Evolutionary conservation across 2,888 invertebrate species (phyloP), one percentile per base, ranked within the genome.

Genomic region (Malacosoma neustria): DNA sequence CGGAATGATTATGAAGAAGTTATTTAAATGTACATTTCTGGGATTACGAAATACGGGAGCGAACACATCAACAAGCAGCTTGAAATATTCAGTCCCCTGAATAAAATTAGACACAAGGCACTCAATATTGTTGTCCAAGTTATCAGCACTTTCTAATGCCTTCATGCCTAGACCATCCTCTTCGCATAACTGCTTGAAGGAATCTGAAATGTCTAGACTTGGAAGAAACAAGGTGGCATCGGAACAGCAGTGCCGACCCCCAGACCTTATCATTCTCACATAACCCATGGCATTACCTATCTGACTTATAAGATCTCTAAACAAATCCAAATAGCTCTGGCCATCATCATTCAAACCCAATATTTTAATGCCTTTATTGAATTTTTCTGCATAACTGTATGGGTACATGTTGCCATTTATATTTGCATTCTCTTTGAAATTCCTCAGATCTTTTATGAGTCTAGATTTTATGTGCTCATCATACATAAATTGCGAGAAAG

Each of bases 391-490:
- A 55, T 95, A 87, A 57, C 96, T 96, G 67, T 94, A 98, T 0
- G 93, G 91, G 75, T 93, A 94, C 70, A 90, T 92, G 50, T 91
- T 90, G 50, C 90, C 89, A 45, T 89, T 84, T 33, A 88, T 79
- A 42, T 72, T 79, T 55, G 90, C 89, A 53, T 89, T 90, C 57
- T 97, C 97, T 43, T 91, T 89, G 60, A 97, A 94, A 62, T 89
- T 91, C 49, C 94, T 89, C 43, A 94, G 87, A 69, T 98, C 98
- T 74, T 97, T 96, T 48, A 96, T 89, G 2, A 99, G 87, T 39
- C 97, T 89, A 0, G 98, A 97, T 72, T 98, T 98, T 35, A 99
- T 97, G 61, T 97, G 97, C 72, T 99, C 99, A 67, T 99, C 98
- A 65, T 94, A 98, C 73, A 99, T 90, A 69, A 99, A 99, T 72